Conservation (phyloP, 2,113 vertebrate species). For the Oncorhynchus clarkii region DNA sequence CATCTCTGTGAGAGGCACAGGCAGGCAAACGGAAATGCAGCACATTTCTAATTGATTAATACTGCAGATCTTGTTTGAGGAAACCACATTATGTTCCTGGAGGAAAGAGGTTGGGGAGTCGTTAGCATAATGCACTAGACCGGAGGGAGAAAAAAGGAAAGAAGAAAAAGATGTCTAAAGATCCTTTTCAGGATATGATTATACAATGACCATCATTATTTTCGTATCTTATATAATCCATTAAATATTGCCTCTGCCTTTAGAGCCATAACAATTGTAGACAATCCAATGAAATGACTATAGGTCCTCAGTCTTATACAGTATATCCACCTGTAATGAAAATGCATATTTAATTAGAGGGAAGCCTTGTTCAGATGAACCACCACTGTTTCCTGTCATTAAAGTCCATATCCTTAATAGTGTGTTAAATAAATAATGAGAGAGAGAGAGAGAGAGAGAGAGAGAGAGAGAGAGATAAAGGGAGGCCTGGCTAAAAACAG, state of each 20-base stretch:
- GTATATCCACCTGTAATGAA: constrained; percentile 19
- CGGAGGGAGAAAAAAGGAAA: not conserved
- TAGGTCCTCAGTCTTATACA: not conserved
- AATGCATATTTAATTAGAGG: constrained; percentile 54
- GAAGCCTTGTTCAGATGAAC: constrained; percentile 63
- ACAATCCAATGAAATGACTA: not conserved
- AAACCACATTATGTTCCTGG: constrained; percentile 63
- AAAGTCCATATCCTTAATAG: constrained; percentile 60
- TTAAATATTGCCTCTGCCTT: not conserved
- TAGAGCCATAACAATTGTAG: not conserved
- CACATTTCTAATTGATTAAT: constrained; percentile 67
- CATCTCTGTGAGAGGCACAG: constrained; percentile 41
- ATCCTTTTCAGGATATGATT: not conserved
- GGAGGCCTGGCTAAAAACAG: constrained; percentile 24
- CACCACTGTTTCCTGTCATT: constrained; percentile 53
- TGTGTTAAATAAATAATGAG: constrained; percentile 66
- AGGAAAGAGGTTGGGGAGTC: constrained; percentile 27
- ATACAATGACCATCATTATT: not conserved
- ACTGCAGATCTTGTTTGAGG: constrained; percentile 60
- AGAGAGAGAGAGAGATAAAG: no score
- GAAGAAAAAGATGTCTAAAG: constrained; percentile 1
- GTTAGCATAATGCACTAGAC: constrained; percentile 25
- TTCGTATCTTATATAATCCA: not conserved
- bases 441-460: not conserved
- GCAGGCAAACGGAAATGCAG: constrained; percentile 44